Evolutionary conservation across 2,797 vertebrate species (phyloP), one percentile per base, ranked within the genome.

Genomic region (Anguilla megastoma): DNA sequence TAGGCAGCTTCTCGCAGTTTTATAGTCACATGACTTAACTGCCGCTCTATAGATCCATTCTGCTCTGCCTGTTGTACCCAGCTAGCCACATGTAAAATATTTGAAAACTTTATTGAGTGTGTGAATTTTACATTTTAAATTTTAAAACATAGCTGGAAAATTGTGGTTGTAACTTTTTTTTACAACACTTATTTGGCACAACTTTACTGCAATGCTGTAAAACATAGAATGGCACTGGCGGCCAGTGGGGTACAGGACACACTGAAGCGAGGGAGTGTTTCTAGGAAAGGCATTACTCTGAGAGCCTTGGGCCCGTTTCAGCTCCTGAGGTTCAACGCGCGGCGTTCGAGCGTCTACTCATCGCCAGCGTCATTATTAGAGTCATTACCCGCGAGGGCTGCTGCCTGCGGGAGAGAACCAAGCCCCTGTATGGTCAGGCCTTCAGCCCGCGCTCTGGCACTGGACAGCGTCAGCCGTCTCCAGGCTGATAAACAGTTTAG

Each of bases 391-490:
- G 12, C 80, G 16, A 12, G 8, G 63, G 8, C 69, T 16, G 27
- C 27, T 30, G 69, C 1, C 69, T 16, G 21, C 36, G 24, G 33
- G 41, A 56, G 86, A 71, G 74, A 74, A 92, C 88, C 92, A 92
- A 58, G 84, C 88, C 96, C 96, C 95, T 96, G 93, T 97, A 96
- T 94, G 96, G 96, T 93, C 94, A 95, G 82, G 80, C 69, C 86
- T 88, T 90, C 89, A 84, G 93, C 91, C 18, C 90, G 85, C 89
- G 93, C 92, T 92, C 92, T 91, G 91, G 93, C 91, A 92, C 93
- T 93, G 94, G 87, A 90, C 94, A 93, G 94, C 89, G 69, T 92
- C 93, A 93, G 91, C 93, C 92, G 89, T 91, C 88, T 12, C 91
- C 91, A 87, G 89, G 93, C 91, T 56, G 90, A 88, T 95, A 95